Evolutionary conservation across 2,888 invertebrate species (phyloP).

Genomic region (Nomada flava): DNA sequence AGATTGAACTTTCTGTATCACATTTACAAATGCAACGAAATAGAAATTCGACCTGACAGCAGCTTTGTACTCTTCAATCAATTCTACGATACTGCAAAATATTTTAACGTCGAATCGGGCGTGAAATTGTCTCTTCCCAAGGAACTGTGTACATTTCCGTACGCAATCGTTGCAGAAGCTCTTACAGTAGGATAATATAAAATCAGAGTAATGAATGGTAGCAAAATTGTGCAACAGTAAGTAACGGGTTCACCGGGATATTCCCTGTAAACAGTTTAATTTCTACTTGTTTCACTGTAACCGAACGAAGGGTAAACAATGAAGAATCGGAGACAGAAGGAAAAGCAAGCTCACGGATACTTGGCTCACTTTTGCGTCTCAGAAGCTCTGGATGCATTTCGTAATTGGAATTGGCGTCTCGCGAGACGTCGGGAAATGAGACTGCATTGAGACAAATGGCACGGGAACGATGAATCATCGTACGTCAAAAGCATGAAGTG

Average conservation of each 20-base stretch:
- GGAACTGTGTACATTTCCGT: background rate
- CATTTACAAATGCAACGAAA: too few species aligned
- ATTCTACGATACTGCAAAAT: too few species aligned
- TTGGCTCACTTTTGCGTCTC: conserved; percentile 56
- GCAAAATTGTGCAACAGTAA: background rate
- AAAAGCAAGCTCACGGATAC: conserved; percentile 20
- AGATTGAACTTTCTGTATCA: too few species aligned
- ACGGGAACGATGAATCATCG: conserved; percentile 78
- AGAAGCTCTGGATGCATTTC: conserved; percentile 68
- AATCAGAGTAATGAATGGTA: background rate
- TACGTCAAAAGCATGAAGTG: conserved; percentile 77
- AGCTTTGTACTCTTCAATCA: too few species aligned
- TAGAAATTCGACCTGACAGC: too few species aligned
- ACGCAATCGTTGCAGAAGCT: too few species aligned
- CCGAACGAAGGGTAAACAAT: background rate
- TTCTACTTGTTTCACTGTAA: background rate
- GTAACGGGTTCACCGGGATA: background rate
- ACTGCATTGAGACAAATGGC: conserved; percentile 79
- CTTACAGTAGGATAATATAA: too few species aligned
- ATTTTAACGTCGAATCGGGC: background rate
- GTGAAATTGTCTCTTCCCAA: background rate
- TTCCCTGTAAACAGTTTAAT: conserved; percentile 10
- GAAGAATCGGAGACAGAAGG: background rate
- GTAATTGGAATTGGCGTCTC: conserved; percentile 77
- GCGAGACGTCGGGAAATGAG: conserved; percentile 73